Evolutionary conservation across 2,888 invertebrate genomes (phyloP).

Genomic region (Hesperia comma): DNA sequence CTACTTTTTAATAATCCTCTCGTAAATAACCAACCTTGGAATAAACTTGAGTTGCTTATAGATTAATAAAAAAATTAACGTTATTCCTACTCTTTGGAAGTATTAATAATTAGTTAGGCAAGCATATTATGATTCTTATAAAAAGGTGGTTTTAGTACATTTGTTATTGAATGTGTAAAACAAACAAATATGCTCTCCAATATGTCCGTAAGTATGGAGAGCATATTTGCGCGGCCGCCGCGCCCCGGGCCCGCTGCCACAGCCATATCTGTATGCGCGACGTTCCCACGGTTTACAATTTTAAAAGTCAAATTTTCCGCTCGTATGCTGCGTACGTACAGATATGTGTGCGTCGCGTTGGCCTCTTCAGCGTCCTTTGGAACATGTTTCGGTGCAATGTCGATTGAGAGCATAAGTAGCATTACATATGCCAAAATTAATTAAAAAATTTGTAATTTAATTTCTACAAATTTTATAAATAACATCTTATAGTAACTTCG

Average conservation of each 20-base stretch:
- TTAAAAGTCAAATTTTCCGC: slow-evolving; percentile 75
- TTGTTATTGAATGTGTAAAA: slow-evolving; percentile 28
- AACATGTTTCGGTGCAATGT: background rate
- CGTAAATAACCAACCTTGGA: too few relatives aligned
- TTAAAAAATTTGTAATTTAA: too few relatives aligned
- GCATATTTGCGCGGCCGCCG: slow-evolving; percentile 55
- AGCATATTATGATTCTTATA: too few relatives aligned
- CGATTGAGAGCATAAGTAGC: background rate
- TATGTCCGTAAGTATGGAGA: slow-evolving; percentile 49
- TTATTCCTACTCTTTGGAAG: too few relatives aligned
- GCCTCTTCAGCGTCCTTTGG: slow-evolving; percentile 58
- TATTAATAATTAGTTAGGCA: too few relatives aligned
- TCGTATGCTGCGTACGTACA: slow-evolving; percentile 60
- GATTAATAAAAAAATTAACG: too few relatives aligned
- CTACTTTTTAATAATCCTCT: too few relatives aligned
- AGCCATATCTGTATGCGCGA: slow-evolving; percentile 79
- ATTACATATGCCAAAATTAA: too few relatives aligned
- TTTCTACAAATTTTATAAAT: too few relatives aligned
- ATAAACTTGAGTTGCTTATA: too few relatives aligned
- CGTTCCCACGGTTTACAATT: slow-evolving; percentile 60
- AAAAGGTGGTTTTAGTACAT: too few relatives aligned
- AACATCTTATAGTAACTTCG: too few relatives aligned
- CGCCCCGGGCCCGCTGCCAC: slow-evolving; percentile 67
- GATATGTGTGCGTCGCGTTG: slow-evolving; percentile 76
- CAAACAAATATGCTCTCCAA: slow-evolving; percentile 62